These are phyloP conservation scores for Hoplostethus atlanticus DNA, from an alignment of 2,797 vertebrate genomes.

Conservation along the genomic window DNA sequence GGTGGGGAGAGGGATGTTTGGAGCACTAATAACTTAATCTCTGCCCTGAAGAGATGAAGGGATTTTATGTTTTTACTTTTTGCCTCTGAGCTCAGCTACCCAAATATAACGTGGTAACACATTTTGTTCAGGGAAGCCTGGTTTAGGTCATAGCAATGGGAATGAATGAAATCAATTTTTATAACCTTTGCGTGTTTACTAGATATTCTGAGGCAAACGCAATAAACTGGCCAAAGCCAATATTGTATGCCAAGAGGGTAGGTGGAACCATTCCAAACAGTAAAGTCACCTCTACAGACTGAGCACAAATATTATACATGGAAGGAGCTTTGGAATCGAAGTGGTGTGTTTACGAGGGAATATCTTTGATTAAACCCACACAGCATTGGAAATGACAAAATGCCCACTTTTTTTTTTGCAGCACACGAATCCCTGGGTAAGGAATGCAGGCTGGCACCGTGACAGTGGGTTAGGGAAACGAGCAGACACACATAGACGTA, in stretches of 20 bases:
- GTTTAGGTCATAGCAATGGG: slow-evolving; percentile 69
- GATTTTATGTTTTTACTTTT: slow-evolving; percentile 18
- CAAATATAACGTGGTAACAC: slow-evolving; percentile 51
- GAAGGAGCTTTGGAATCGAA: slow-evolving; percentile 64
- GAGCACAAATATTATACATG: slow-evolving; percentile 60
- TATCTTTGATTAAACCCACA: slow-evolving; percentile 79
- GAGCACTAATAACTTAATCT: background rate
- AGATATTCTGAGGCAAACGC: slow-evolving; percentile 79
- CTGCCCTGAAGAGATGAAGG: background rate
- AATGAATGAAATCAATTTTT: slow-evolving; percentile 84
- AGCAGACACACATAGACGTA: slow-evolving; percentile 40
- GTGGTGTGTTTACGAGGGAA: slow-evolving; percentile 74
- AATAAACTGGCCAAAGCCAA: slow-evolving; percentile 80
- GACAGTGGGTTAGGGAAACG: background rate
- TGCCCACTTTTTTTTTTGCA: slow-evolving; percentile 17
- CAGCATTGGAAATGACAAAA: slow-evolving; percentile 64
- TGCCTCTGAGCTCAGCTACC: slow-evolving; percentile 16
- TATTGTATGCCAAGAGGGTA: slow-evolving; percentile 64
- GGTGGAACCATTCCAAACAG: slow-evolving; percentile 78
- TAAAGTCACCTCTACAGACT: slow-evolving; percentile 79
- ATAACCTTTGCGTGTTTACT: slow-evolving; percentile 82
- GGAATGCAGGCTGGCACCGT: slow-evolving; percentile 13
- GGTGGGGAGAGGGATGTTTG: background rate
- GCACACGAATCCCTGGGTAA: background rate
- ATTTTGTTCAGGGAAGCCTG: slow-evolving; percentile 56